Percentiles rank a stretch among this genome's conserved stretches.
These are phyloP conservation scores for Oxygymnocypris stewartii DNA, from an alignment of 2,113 vertebrate genomes.

Conservation along the genomic window DNA sequence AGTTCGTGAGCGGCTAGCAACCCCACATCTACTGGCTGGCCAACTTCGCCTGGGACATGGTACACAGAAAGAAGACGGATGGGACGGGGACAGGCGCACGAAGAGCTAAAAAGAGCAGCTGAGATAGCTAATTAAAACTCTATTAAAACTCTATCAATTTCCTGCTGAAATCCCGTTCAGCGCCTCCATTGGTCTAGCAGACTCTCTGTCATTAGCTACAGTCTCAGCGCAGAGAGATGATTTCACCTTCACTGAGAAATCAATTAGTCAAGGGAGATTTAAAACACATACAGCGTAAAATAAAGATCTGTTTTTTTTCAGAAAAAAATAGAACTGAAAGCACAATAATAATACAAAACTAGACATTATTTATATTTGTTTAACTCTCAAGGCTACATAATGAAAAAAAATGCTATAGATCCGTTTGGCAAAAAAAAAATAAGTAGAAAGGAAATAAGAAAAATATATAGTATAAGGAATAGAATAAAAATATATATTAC, in stretches of 20 bases:
- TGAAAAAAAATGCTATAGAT: too few relatives aligned
- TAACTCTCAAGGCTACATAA: too few relatives aligned
- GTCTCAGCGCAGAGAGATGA: not conserved
- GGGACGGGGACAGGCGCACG: not conserved
- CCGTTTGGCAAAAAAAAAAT: too few relatives aligned
- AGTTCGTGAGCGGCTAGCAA: constrained; percentile 96
- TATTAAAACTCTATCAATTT: constrained; percentile 62
- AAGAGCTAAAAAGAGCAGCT: constrained; percentile 45
- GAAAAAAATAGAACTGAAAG: not conserved
- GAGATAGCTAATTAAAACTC: constrained; percentile 62
- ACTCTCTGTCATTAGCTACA: not conserved
- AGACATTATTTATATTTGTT: too few relatives aligned
- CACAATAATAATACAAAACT: too few relatives aligned
- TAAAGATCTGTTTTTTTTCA: not conserved
- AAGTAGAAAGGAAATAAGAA: too few relatives aligned
- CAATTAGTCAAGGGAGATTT: not conserved
- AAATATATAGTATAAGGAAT: too few relatives aligned
- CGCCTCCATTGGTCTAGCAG: not conserved
- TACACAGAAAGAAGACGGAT: constrained; percentile 61
- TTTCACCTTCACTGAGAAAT: not conserved
- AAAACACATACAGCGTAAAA: not conserved
- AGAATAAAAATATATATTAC: too few relatives aligned
- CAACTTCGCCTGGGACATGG: constrained; percentile 98
- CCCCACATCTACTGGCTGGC: constrained; percentile 92
- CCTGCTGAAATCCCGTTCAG: constrained; percentile 43